Conservation (phyloP, 2,113 vertebrate genomes). For the Cisticola juncidis region DNA sequence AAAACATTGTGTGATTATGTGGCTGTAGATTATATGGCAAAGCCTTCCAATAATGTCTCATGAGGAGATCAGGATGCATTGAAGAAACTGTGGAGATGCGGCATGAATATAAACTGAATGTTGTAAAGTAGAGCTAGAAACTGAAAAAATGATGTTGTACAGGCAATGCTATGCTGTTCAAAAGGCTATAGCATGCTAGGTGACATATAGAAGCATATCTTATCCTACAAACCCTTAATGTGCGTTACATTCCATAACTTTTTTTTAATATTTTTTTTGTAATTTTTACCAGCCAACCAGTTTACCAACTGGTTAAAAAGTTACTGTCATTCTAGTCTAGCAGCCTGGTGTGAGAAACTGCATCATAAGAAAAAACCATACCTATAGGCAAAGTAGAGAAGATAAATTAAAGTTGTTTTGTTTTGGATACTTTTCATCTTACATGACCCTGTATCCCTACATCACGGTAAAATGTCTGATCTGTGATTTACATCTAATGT, state of each 20-base stretch:
- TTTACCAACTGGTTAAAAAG: neutral
- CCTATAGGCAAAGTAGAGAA: neutral
- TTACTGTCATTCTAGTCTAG: neutral
- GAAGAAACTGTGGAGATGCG: neutral
- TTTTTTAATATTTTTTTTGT: neutral
- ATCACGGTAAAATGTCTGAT: conserved; percentile 63
- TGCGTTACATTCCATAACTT: neutral
- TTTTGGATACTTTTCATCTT: conserved; percentile 48
- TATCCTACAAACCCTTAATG: neutral
- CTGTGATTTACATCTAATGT: conserved; percentile 14
- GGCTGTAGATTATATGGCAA: neutral
- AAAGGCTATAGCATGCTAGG: neutral
- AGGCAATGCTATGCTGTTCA: neutral
- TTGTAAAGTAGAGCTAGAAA: neutral
- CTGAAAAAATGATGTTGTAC: neutral
- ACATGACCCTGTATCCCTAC: conserved; percentile 18
- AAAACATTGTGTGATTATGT: neutral
- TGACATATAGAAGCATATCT: neutral
- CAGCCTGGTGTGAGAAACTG: neutral
- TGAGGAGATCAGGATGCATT: neutral
- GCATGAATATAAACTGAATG: neutral
- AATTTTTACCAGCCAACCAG: neutral
- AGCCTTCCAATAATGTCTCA: neutral
- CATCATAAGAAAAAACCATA: neutral
- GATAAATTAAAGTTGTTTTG: conserved; percentile 2